A percentile compares a stretch with the other conserved stretches of the same genome.
phyloP scores from a whole-genome alignment of 1,140 invertebrate species.

The Agrypnia vestita region DNA sequence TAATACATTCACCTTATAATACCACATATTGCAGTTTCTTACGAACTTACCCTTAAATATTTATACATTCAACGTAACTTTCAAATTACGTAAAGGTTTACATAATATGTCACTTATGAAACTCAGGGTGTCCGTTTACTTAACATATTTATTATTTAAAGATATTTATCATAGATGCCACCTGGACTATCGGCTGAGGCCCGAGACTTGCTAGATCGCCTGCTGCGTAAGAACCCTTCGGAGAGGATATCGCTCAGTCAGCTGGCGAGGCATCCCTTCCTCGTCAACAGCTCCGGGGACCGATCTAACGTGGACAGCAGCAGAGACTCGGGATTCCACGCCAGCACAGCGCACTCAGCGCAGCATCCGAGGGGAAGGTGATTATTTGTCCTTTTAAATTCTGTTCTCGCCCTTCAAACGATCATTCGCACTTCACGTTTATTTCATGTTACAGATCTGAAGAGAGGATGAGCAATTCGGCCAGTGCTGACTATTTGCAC shows the following conservation, averaged over 20 bases:
- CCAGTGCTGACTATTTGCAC: slow-evolving; percentile 38
- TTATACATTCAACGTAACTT: too few species aligned
- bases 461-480: slow-evolving; percentile 50
- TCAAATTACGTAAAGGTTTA: too few species aligned
- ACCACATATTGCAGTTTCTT: too few species aligned
- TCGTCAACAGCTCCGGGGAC: slow-evolving; percentile 63
- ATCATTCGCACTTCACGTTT: neutral
- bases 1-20: too few species aligned
- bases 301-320: slow-evolving; percentile 25
- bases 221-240: slow-evolving; percentile 91
- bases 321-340: slow-evolving; percentile 71
- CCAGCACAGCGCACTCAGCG: slow-evolving; percentile 71
- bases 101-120: too few species aligned
- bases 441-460: slow-evolving; percentile 46
- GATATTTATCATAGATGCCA: slow-evolving; percentile 79
- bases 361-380: slow-evolving; percentile 65
- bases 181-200: slow-evolving; percentile 85
- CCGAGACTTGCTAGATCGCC: slow-evolving; percentile 86
- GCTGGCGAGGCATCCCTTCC: slow-evolving; percentile 87
- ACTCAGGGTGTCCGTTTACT: too few species aligned
- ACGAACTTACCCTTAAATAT: too few species aligned
- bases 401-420: neutral
- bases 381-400: neutral
- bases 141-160: too few species aligned
- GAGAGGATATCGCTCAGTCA: slow-evolving; percentile 86